phyloP scores from a whole-genome alignment of 2,113 vertebrate genomes.

The Puma concolor region DNA sequence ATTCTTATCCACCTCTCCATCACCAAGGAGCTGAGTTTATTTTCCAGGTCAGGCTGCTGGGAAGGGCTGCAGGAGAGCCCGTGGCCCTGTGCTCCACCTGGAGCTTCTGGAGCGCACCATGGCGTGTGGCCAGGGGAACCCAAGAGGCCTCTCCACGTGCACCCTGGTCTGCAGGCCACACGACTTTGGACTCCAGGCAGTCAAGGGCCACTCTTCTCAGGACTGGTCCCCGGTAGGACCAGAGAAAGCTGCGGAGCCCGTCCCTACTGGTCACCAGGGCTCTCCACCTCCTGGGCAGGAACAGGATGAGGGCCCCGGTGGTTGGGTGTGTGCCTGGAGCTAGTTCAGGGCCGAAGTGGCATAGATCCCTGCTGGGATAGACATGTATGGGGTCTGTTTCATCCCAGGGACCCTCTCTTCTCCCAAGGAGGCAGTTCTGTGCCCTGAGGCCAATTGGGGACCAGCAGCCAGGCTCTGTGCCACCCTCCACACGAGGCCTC shows the following conservation, averaged over 20 bases:
- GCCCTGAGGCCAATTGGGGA: neutral
- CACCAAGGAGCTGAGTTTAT: neutral
- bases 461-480: neutral
- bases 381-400: fast-evolving
- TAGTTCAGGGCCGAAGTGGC: neutral
- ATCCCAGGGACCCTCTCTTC: neutral
- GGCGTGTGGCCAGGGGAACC: fast-evolving
- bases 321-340: neutral
- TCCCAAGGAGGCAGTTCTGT: neutral
- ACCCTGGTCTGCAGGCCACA: neutral
- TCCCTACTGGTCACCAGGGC: neutral
- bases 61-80: neutral
- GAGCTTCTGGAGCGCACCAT: fast-evolving
- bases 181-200: neutral
- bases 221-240: too few species aligned
- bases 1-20: too few species aligned
- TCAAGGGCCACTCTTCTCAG: too few species aligned
- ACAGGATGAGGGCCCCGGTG: too few species aligned
- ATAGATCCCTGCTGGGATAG: neutral
- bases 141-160: neutral
- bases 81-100: neutral
- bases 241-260: fast-evolving
- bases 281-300: neutral
- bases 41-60: neutral
- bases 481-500: neutral